Percentiles rank a stretch among this genome's conserved stretches.
These are phyloP conservation scores for Epistrophe eligans DNA, from an alignment of 2,888 invertebrate species.

Conservation along the genomic window DNA sequence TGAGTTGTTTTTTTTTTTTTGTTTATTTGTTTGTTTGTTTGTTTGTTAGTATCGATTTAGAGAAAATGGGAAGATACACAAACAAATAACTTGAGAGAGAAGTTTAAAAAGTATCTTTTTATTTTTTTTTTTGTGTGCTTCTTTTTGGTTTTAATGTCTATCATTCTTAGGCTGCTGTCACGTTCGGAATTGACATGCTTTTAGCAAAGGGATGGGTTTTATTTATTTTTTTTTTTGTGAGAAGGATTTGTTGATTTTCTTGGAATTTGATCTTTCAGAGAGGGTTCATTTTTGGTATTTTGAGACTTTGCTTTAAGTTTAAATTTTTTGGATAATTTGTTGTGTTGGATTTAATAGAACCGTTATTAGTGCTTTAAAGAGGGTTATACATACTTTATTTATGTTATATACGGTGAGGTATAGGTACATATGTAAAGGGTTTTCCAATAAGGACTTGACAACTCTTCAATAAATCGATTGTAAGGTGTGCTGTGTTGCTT, in stretches of 20 bases:
- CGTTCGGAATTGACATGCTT: slow-evolving; percentile 33
- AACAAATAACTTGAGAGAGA: slow-evolving; percentile 19
- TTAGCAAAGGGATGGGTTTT: slow-evolving; percentile 17
- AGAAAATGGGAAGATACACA: slow-evolving; percentile 23
- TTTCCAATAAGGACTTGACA: too few relatives aligned
- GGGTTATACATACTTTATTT: not conserved
- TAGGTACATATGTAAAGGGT: too few relatives aligned
- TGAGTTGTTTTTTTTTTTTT: not conserved
- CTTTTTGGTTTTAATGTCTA: slow-evolving; percentile 28
- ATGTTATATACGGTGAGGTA: too few relatives aligned
- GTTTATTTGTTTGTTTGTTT: slow-evolving; percentile 1
- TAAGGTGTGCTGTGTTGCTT: too few relatives aligned
- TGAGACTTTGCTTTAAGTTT: not conserved
- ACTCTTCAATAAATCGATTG: too few relatives aligned
- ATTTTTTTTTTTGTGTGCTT: not conserved
- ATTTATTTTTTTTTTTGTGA: slow-evolving; percentile 10
- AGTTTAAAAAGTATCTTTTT: slow-evolving; percentile 18
- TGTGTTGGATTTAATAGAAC: not conserved
- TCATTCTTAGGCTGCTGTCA: slow-evolving; percentile 38
- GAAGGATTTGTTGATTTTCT: slow-evolving; percentile 14
- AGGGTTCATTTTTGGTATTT: slow-evolving; percentile 1
- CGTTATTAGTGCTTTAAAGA: not conserved
- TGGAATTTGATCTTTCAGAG: slow-evolving; percentile 23
- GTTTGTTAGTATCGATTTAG: slow-evolving; percentile 25
- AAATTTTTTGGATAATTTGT: not conserved